Conservation (phyloP, 2,888 invertebrate genomes). For the Chrysolina americana region DNA sequence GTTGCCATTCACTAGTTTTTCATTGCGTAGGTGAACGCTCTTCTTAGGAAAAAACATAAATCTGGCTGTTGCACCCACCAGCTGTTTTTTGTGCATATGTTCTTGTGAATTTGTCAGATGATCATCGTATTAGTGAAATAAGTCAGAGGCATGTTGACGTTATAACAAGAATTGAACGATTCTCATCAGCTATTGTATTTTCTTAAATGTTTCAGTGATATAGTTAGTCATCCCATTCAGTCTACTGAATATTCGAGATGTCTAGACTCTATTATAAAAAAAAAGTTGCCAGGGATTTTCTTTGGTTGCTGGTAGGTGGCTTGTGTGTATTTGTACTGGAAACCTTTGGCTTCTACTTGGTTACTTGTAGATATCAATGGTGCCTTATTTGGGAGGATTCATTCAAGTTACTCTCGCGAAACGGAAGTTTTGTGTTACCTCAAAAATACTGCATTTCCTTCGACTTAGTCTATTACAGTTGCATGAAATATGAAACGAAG, state of each 20-base stretch:
- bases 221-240: background rate
- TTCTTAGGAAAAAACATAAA: background rate
- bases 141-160: background rate
- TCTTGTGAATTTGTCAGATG: background rate
- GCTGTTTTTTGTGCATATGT: constrained; percentile 1
- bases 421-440: no score
- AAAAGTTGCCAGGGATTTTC: no score
- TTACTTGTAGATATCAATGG: no score
- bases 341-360: no score
- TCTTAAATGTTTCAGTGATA: background rate
- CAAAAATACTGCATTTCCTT: no score
- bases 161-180: background rate
- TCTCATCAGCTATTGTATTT: background rate
- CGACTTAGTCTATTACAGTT: no score
- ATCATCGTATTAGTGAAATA: background rate
- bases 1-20: constrained; percentile 23
- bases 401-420: no score
- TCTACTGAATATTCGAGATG: background rate
- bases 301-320: no score
- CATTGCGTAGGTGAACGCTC: constrained; percentile 19
- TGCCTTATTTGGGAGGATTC: no score
- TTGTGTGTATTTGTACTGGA: no score
- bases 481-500: no score
- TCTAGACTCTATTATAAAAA: no score
- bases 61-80: constrained; percentile 8